Conservation (phyloP, 2,797 vertebrate species). For the Halcyon badia region DNA sequence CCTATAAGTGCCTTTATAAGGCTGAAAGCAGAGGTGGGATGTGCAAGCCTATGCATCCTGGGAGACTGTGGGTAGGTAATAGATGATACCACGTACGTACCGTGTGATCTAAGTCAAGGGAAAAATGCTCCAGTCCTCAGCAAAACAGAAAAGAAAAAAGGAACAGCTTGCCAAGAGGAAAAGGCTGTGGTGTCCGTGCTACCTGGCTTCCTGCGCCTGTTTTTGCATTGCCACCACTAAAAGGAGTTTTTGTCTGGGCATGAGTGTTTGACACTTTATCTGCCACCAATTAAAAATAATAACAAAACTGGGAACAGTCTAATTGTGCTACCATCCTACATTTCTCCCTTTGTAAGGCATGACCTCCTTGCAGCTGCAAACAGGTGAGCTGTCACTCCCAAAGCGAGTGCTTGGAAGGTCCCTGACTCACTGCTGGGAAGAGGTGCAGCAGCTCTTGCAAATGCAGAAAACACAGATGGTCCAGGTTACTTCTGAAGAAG, state of each 20-base stretch:
- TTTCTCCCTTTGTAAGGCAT: not conserved
- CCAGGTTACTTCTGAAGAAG: not conserved
- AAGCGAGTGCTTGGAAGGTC: not conserved
- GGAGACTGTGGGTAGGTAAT: not conserved
- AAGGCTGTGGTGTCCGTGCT: not conserved
- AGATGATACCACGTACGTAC: not conserved
- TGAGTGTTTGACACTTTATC: not conserved
- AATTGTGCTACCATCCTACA: not conserved
- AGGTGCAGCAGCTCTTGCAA: not conserved
- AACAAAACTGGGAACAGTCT: not conserved
- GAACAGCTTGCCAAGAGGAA: not conserved
- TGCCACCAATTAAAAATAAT: constrained; percentile 35
- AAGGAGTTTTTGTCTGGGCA: not conserved
- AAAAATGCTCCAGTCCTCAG: not conserved
- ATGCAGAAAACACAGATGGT: constrained; percentile 28
- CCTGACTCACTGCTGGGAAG: not conserved
- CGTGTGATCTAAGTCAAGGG: not conserved
- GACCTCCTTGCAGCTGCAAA: not conserved
- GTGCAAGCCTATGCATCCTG: not conserved
- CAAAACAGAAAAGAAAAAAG: not conserved
- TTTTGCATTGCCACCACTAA: not conserved
- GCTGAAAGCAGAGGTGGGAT: not conserved
- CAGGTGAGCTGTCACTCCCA: not conserved
- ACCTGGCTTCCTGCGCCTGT: not conserved
- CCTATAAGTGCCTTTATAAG: not conserved